phyloP scores from a whole-genome alignment of 2,113 vertebrate genomes.

The Lepisosteus oculatus region DNA sequence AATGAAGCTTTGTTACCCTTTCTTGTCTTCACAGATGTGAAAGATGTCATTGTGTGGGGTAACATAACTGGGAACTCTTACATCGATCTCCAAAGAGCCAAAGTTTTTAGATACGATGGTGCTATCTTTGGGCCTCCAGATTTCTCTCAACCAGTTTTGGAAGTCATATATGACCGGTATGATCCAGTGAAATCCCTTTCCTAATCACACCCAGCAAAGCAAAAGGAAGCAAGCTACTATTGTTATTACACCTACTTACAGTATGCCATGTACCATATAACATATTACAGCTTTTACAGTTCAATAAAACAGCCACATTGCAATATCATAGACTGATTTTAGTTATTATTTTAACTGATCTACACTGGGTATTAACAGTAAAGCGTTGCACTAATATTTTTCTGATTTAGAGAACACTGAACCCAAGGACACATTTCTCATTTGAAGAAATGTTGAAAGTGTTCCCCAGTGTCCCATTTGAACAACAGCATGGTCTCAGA shows the following conservation, averaged over 20 bases:
- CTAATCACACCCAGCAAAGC: not conserved
- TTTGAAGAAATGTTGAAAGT: not conserved
- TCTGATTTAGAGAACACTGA: too few relatives aligned
- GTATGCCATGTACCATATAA: too few relatives aligned
- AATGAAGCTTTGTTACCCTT: slow-evolving; percentile 4
- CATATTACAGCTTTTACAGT: too few relatives aligned
- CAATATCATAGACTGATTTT: too few relatives aligned
- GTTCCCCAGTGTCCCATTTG: not conserved
- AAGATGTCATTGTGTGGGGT: slow-evolving; percentile 86
- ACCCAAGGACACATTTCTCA: not conserved
- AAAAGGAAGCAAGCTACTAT: not conserved
- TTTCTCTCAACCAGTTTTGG: slow-evolving; percentile 61
- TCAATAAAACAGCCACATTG: too few relatives aligned
- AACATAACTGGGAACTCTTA: slow-evolving; percentile 77
- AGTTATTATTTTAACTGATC: too few relatives aligned
- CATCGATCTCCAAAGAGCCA: slow-evolving; percentile 80
- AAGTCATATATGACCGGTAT: slow-evolving; percentile 76
- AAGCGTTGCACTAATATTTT: too few relatives aligned
- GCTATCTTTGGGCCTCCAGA: slow-evolving; percentile 73
- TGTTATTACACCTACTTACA: not conserved
- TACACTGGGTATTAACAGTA: too few relatives aligned
- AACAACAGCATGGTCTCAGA: not conserved
- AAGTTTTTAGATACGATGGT: slow-evolving; percentile 67
- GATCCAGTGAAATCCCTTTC: not conserved
- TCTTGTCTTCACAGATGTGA: slow-evolving; percentile 66